Percentiles rank a stretch among this genome's conserved stretches.
phyloP scores from a whole-genome alignment of 1,140 invertebrate species.

The Zaprionus inermis region DNA sequence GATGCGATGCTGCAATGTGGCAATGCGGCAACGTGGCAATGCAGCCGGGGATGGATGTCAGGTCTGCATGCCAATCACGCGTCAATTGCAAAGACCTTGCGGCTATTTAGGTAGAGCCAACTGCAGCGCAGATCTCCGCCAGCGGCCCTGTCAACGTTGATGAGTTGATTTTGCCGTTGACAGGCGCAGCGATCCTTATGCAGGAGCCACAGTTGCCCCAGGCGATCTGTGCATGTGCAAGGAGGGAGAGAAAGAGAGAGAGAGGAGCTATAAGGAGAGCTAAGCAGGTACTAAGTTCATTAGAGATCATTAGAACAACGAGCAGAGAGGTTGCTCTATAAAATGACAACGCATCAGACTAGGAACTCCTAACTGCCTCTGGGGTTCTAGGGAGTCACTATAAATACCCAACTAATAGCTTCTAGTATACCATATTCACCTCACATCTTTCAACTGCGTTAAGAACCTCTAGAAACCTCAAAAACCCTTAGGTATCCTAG shows the following conservation, averaged over 20 bases:
- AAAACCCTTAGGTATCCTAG: too few relatives aligned
- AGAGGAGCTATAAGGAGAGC: background rate
- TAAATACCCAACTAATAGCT: too few relatives aligned
- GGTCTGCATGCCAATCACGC: constrained; percentile 77
- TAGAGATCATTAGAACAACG: background rate
- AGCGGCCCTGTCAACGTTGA: constrained; percentile 73
- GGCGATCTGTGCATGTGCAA: background rate
- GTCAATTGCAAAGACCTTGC: constrained; percentile 69
- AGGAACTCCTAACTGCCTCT: too few relatives aligned
- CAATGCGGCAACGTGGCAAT: constrained; percentile 23
- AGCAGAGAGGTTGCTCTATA: background rate
- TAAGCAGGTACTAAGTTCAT: background rate
- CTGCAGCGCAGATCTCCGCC: too few relatives aligned
- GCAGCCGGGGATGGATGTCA: constrained; percentile 42
- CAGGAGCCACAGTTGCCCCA: constrained; percentile 38
- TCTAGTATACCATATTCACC: too few relatives aligned
- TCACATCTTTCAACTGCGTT: too few relatives aligned
- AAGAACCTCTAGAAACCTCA: too few relatives aligned
- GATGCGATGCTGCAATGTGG: constrained; percentile 15
- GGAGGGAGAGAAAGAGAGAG: too few relatives aligned
- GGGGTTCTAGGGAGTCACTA: too few relatives aligned
- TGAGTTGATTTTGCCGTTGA: constrained; percentile 74
- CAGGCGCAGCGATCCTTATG: constrained; percentile 65
- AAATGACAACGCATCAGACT: too few relatives aligned
- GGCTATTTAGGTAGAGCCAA: constrained; percentile 61